These are phyloP conservation scores for Sarcophaga caerulescens DNA, from an alignment of 2,888 invertebrate species.

Conservation along the genomic window DNA sequence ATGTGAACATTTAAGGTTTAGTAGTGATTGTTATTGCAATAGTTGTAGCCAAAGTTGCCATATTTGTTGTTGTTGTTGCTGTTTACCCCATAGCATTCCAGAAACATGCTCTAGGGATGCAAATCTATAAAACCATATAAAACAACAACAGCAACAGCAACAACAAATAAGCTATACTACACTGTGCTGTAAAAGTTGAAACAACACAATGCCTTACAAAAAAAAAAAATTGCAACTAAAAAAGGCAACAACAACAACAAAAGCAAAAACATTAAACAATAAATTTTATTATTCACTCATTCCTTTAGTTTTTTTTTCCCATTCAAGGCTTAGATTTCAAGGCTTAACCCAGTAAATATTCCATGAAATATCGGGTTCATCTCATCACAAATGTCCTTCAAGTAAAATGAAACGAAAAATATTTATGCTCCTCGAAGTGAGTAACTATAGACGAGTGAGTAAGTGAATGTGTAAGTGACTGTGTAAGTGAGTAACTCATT, in stretches of 20 bases:
- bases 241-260: not conserved
- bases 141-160: not conserved
- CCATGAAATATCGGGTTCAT: not conserved
- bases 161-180: conserved; percentile 13
- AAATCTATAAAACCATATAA: conserved; percentile 42
- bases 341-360: conserved; percentile 44
- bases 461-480: no score
- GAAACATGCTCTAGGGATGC: conserved; percentile 59
- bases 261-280: not conserved
- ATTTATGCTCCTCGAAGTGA: not conserved
- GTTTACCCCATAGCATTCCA: conserved; percentile 62
- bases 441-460: no score
- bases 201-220: conserved; percentile 38
- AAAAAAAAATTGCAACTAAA: conserved; percentile 14
- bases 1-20: conserved; percentile 20
- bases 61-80: not conserved
- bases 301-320: not conserved
- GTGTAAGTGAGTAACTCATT: no score
- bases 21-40: conserved; percentile 1
- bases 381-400: not conserved
- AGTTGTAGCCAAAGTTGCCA: no score
- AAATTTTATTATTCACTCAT: not conserved
- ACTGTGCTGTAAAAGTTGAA: conserved; percentile 4
- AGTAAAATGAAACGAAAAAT: not conserved
- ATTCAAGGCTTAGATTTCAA: conserved; percentile 37